phyloP scores from a whole-genome alignment of 64 coral and sea anemone genomes.

The Pachyseris speciosa region DNA sequence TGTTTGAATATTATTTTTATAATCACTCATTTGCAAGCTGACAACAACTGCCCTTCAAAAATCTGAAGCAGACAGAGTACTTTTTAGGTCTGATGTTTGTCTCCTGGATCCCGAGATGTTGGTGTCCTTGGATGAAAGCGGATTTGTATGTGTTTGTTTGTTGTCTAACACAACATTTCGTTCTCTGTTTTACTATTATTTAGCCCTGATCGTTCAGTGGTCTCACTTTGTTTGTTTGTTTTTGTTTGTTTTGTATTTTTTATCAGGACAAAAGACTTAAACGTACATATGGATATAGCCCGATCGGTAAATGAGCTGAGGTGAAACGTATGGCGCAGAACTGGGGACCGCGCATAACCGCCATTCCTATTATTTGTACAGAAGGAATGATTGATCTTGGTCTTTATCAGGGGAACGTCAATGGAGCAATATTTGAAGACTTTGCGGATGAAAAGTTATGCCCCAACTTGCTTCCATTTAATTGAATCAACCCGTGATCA shows the following conservation, averaged over 20 bases:
- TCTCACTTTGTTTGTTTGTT: too few relatives aligned
- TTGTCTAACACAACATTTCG: not conserved
- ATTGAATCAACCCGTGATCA: conserved; percentile 60
- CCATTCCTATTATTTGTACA: conserved; percentile 63
- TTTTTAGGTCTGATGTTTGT: conserved; percentile 23
- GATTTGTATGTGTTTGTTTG: conserved; percentile 66
- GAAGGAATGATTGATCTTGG: conserved; percentile 63
- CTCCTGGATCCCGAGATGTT: conserved; percentile 59
- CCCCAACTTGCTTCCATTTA: conserved; percentile 62
- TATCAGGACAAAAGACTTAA: conserved; percentile 43
- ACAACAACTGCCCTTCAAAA: conserved; percentile 50
- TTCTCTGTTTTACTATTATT: not conserved
- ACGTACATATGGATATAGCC: conserved; percentile 21
- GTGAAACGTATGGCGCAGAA: not conserved
- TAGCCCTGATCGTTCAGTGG: not conserved
- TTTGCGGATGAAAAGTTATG: conserved; percentile 41
- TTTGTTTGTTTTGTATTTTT: not conserved
- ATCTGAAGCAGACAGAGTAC: conserved; percentile 20
- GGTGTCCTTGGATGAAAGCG: conserved; percentile 49
- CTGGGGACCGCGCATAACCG: conserved; percentile 57
- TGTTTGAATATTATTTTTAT: not conserved
- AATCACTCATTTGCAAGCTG: not conserved
- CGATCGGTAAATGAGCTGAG: not conserved
- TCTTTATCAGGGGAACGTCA: conserved; percentile 31
- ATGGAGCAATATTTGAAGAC: conserved; percentile 40